Percentiles rank a stretch among this genome's conserved stretches.
Conservation (phyloP, 2,113 vertebrate species). For the Camelus bactrianus region DNA sequence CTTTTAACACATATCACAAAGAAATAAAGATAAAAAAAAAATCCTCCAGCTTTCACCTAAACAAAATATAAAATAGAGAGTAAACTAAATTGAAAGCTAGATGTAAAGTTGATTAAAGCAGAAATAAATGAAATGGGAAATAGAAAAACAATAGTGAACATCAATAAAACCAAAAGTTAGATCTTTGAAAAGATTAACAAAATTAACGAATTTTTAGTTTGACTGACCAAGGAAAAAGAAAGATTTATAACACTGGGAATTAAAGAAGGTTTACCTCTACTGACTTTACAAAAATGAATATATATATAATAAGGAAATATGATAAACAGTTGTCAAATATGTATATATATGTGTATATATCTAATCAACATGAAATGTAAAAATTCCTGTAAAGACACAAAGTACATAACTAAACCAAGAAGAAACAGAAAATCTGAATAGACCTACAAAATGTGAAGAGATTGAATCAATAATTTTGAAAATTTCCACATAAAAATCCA, state of each 20-base stretch:
- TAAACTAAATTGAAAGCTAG: not conserved
- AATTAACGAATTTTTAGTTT: not conserved
- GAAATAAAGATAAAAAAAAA: not conserved
- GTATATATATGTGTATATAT: not conserved
- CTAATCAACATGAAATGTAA: not conserved
- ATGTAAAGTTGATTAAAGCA: not conserved
- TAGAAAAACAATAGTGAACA: not conserved
- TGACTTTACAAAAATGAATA: not conserved
- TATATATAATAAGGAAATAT: not conserved
- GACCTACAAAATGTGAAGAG: not conserved
- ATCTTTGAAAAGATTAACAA: not conserved
- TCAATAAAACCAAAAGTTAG: not conserved
- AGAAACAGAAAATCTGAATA: not conserved
- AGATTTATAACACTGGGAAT: not conserved
- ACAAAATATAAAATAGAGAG: not conserved
- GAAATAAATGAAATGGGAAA: not conserved
- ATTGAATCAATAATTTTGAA: not conserved
- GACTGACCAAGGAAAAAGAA: not conserved
- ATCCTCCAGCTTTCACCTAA: not conserved
- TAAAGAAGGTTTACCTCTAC: not conserved
- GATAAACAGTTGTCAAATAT: not conserved
- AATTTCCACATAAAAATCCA: not conserved
- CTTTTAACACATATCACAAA: not conserved
- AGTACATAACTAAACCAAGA: not conserved
- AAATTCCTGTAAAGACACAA: not conserved